These are phyloP conservation scores for Coenobita brevimanus DNA, from an alignment of 1,140 invertebrate species.

Conservation along the genomic window DNA sequence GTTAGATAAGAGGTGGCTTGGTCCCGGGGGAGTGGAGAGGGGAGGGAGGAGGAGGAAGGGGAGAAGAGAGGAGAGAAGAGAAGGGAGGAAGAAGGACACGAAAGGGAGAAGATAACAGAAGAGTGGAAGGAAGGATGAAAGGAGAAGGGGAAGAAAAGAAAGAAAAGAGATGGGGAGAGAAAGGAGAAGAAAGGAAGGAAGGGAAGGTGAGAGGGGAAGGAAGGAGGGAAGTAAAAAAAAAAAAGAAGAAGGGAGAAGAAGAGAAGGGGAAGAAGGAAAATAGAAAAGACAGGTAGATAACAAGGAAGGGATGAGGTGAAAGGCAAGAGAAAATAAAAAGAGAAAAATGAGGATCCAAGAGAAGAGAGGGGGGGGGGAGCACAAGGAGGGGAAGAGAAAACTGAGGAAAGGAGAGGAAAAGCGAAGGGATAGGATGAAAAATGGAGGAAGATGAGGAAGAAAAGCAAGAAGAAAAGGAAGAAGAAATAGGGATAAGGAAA, in stretches of 20 bases:
- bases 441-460: too few relatives aligned
- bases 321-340: background rate
- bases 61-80: background rate
- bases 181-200: background rate
- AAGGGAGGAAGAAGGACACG: background rate
- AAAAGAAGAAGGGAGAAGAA: background rate
- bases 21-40: too few relatives aligned
- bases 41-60: conserved; percentile 1
- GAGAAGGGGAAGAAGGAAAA: background rate
- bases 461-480: too few relatives aligned
- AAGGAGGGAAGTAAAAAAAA: background rate
- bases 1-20: too few relatives aligned
- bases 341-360: too few relatives aligned
- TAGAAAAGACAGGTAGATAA: background rate
- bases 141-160: background rate
- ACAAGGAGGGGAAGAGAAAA: too few relatives aligned
- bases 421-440: too few relatives aligned
- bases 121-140: background rate
- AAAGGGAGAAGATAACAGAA: background rate
- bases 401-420: too few relatives aligned
- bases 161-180: background rate
- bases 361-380: too few relatives aligned
- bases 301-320: background rate
- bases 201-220: background rate
- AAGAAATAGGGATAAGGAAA: too few relatives aligned